A percentile compares a stretch with the other conserved stretches of the same genome.
Conservation (phyloP, 2,888 invertebrate species). For the Eucera pruinosa region DNA sequence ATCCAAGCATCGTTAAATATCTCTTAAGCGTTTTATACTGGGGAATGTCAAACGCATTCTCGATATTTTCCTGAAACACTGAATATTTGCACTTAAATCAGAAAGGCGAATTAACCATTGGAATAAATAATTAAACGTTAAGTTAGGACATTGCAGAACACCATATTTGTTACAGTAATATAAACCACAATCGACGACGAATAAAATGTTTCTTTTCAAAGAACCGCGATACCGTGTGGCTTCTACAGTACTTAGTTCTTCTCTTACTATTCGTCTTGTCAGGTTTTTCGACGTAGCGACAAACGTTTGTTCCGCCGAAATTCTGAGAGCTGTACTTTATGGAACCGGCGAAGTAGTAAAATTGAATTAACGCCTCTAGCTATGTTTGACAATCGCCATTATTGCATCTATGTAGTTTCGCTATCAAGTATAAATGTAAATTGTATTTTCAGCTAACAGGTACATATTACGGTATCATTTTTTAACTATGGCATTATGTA, state of each 20-base stretch:
- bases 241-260: not conserved
- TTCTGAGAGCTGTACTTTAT: not conserved
- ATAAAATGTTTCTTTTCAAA: not conserved
- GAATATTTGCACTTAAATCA: not conserved
- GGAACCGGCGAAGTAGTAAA: not conserved
- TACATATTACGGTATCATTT: not conserved
- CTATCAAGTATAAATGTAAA: not conserved
- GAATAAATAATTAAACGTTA: too few relatives aligned
- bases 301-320: too few relatives aligned
- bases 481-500: not conserved
- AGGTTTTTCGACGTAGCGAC: not conserved
- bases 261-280: not conserved
- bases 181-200: too few relatives aligned
- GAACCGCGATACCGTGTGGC: not conserved
- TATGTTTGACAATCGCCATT: too few relatives aligned
- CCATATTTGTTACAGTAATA: too few relatives aligned
- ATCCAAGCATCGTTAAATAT: slow-evolving; percentile 1
- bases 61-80: not conserved
- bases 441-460: not conserved
- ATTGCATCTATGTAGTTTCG: not conserved
- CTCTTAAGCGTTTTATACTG: slow-evolving; percentile 3
- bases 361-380: too few relatives aligned
- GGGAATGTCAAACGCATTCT: slow-evolving; percentile 10
- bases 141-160: too few relatives aligned
- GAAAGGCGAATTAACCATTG: too few relatives aligned